Evolutionary conservation across 1,140 invertebrate genomes (phyloP), one percentile per base, ranked within the genome.

Genomic region (Meloidogyne hapla): DNA sequence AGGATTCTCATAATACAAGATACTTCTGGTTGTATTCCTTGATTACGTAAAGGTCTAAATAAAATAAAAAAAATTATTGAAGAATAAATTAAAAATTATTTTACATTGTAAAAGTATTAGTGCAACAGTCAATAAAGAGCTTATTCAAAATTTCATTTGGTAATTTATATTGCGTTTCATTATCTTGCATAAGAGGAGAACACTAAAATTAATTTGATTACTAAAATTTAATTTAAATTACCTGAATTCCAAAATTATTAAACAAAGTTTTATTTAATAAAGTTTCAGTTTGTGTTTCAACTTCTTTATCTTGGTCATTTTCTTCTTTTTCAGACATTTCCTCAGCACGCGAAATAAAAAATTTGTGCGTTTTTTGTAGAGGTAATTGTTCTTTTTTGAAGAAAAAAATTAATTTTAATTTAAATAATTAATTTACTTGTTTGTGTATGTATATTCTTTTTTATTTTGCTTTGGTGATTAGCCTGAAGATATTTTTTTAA

Each of bases 11-110:
- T 65, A 45, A 81, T 81, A 63, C 78, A 81, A 6, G 82, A 83
- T 8, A 83, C 82, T 77, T 83, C 82, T 18, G 82, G 82, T 67
- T 83, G 82, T 48, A 83, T 80, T 68, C 81, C 80, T 18, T 77
- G 77, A 40, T 62, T 80, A 23, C 40, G 77, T 6, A 66, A 67
- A 33, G 40, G 48, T 62, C 77, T 79, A 45, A 75, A 76, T 12
- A 21, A 13, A 66, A 42, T 18, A n/a, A 26, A 18, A 28, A 62
- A 61, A 75, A 26, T 70, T 10, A 42, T 26, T 64, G 23, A 4
- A 5, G 38, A 23, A 25, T 42, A 1, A 64, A 23, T 21, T 26
- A 25, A 6, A n/a, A 45, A 23, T 12, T 33, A 42, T n/a, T 23
- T 38, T 45, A 21, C 42, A 66, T 18, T 26, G 23, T 40, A 70